Evolutionary conservation across 1,140 invertebrate genomes (phyloP).

Genomic region (Oncopeltus fasciatus): DNA sequence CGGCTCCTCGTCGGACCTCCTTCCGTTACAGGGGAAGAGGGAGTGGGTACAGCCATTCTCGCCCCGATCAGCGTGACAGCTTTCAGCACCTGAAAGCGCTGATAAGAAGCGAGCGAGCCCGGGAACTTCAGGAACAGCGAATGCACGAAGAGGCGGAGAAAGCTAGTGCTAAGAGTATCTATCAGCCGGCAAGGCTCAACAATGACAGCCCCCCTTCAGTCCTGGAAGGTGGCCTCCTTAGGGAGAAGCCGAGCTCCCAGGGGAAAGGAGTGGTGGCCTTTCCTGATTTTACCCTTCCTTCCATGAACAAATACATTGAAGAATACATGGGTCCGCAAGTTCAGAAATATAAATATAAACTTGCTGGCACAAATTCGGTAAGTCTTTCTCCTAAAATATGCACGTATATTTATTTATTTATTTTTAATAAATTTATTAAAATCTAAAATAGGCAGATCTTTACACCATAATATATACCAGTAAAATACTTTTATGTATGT

Average conservation of each 20-base stretch:
- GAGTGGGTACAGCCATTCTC: slow-evolving; percentile 12
- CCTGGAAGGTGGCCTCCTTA: neutral
- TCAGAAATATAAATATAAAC: slow-evolving; percentile 13
- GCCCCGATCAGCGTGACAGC: slow-evolving; percentile 36
- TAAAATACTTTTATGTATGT: no score
- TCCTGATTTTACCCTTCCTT: slow-evolving; percentile 14
- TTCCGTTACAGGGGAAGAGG: neutral
- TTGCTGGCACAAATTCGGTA: slow-evolving; percentile 1
- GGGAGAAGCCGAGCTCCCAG: neutral
- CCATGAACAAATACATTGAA: slow-evolving; percentile 11
- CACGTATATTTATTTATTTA: no score
- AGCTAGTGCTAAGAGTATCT: neutral
- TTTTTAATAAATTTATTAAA: no score
- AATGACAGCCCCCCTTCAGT: neutral
- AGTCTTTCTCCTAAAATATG: no score
- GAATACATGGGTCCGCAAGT: slow-evolving; percentile 7
- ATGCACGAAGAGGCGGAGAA: slow-evolving; percentile 41
- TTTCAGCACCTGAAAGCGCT: slow-evolving; percentile 42
- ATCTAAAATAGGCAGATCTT: no score
- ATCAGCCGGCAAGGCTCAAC: slow-evolving; percentile 1
- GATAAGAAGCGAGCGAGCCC: slow-evolving; percentile 45
- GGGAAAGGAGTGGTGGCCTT: slow-evolving; percentile 15
- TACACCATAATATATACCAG: no score
- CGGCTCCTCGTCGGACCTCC: neutral
- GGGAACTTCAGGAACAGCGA: slow-evolving; percentile 46